phyloP scores from a whole-genome alignment of 2,797 vertebrate species.

The Sebastolobus alascanus region DNA sequence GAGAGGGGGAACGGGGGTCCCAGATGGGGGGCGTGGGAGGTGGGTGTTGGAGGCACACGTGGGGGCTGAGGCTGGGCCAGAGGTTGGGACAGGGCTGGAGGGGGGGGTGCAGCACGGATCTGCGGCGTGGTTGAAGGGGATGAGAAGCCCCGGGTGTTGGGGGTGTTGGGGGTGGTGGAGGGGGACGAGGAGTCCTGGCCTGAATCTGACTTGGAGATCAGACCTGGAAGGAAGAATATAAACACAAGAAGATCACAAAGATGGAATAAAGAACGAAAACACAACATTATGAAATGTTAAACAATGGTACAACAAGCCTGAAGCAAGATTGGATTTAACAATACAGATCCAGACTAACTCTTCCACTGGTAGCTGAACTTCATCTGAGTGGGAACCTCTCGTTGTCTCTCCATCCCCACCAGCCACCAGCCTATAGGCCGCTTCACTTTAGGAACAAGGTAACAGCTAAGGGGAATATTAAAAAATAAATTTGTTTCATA shows the following conservation, averaged over 20 bases:
- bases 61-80: slow-evolving; percentile 60
- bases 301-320: no score
- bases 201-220: slow-evolving; percentile 76
- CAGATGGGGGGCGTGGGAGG: slow-evolving; percentile 76
- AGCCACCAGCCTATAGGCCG: no score
- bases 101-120: slow-evolving; percentile 17
- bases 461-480: no score
- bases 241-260: not conserved
- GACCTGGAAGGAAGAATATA: slow-evolving; percentile 52
- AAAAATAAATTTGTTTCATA: no score
- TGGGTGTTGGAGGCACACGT: slow-evolving; percentile 78
- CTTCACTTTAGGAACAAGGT: no score
- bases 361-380: no score
- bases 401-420: no score
- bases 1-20: slow-evolving; percentile 84
- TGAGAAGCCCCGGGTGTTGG: slow-evolving; percentile 72
- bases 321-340: no score
- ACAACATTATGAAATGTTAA: not conserved
- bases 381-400: no score
- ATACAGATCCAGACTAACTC: no score
- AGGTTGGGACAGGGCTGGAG: slow-evolving; percentile 46
- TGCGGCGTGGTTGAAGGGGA: slow-evolving; percentile 62
- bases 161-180: slow-evolving; percentile 74
- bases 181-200: slow-evolving; percentile 79
- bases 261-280: not conserved